A percentile compares a stretch with the other conserved stretches of the same genome.
These are phyloP conservation scores for Iguana delicatissima DNA, from an alignment of 2,797 vertebrate species.

Conservation along the genomic window DNA sequence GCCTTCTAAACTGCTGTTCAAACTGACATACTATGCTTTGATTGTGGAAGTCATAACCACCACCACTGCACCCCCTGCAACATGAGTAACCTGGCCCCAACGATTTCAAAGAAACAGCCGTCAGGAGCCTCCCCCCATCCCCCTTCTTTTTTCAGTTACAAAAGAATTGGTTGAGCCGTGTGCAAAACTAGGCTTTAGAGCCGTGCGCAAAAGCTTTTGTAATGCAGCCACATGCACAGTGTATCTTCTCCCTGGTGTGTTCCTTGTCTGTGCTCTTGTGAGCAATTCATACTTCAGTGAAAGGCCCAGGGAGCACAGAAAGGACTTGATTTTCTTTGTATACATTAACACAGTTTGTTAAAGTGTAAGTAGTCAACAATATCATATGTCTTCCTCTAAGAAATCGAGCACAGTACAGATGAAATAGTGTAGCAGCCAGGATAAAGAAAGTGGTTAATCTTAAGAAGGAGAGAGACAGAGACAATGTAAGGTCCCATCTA, in stretches of 20 bases:
- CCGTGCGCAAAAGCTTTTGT: background rate
- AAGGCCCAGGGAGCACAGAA: background rate
- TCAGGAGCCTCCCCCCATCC: conserved; percentile 16
- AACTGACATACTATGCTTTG: background rate
- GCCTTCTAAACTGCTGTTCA: conserved; percentile 11
- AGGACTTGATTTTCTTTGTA: background rate
- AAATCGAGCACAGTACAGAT: background rate
- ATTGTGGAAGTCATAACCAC: conserved; percentile 11
- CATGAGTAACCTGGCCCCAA: conserved; percentile 2
- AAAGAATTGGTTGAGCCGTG: background rate
- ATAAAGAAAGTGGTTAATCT: background rate
- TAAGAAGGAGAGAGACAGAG: background rate
- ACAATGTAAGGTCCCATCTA: background rate
- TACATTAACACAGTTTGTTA: conserved; percentile 16
- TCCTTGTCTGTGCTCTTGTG: conserved; percentile 24
- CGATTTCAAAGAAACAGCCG: conserved; percentile 26
- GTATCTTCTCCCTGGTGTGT: rapidly evolving
- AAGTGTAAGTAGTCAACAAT: conserved; percentile 36
- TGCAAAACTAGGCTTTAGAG: background rate
- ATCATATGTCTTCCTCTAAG: conserved; percentile 6
- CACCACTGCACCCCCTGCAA: conserved; percentile 17
- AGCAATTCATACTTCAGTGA: background rate
- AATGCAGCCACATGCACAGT: background rate
- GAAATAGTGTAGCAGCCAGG: background rate
- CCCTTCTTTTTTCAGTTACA: background rate